Percentiles rank a stretch among this genome's conserved stretches.
These are phyloP conservation scores for Hermaeophaga mercurialis DNA, from an alignment of 2,888 invertebrate species.

Conservation along the genomic window DNA sequence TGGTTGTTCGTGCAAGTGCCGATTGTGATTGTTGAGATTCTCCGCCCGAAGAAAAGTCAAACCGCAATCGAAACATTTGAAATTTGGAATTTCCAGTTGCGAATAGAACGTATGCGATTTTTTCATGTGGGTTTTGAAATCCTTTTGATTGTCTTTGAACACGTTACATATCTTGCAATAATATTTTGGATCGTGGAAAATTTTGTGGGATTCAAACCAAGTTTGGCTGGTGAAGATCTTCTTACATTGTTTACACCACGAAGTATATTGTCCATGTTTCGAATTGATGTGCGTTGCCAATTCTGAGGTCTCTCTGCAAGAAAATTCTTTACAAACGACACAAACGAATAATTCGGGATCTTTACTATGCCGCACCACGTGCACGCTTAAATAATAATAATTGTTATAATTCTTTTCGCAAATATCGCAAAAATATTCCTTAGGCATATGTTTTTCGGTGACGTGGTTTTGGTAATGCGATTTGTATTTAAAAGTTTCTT, in stretches of 20 bases:
- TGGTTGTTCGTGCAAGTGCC: slow-evolving; percentile 46
- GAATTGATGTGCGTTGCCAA: slow-evolving; percentile 37
- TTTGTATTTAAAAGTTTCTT: background rate
- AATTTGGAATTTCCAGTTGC: background rate
- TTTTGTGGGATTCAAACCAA: slow-evolving; percentile 62
- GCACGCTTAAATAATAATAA: slow-evolving; percentile 18
- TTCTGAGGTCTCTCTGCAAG: background rate
- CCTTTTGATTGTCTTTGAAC: background rate
- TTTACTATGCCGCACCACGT: slow-evolving; percentile 11
- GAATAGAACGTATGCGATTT: background rate
- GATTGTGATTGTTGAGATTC: slow-evolving; percentile 40
- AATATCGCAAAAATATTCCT: slow-evolving; percentile 48
- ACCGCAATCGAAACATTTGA: slow-evolving; percentile 20
- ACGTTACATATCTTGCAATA: background rate
- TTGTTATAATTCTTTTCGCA: slow-evolving; percentile 44
- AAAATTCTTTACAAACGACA: slow-evolving; percentile 13
- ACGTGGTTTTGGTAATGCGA: slow-evolving; percentile 10
- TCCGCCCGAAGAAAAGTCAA: slow-evolving; percentile 42
- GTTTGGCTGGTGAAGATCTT: slow-evolving; percentile 61
- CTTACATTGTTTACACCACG: slow-evolving; percentile 61
- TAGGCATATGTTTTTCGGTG: slow-evolving; percentile 33
- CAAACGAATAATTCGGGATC: slow-evolving; percentile 3
- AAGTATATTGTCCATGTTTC: slow-evolving; percentile 51
- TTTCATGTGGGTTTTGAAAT: background rate
- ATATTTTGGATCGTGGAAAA: slow-evolving; percentile 53